Evolutionary conservation across 2,797 vertebrate genomes (phyloP), one percentile per base, ranked within the genome.

Genomic region (Urophycis tenuis): DNA sequence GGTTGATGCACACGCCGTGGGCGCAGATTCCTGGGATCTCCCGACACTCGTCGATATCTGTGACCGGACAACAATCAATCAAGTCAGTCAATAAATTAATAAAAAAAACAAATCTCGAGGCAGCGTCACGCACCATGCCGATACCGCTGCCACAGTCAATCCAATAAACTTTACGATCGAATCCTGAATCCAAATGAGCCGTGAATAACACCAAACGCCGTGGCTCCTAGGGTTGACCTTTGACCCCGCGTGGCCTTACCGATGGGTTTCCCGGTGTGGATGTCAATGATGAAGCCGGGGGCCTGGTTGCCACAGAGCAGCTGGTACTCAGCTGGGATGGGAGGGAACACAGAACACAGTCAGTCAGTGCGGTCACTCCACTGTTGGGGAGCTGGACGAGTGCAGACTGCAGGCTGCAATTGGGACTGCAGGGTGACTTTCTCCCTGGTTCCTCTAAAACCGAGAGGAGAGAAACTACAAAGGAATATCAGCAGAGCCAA

Each of bases 21-120:
- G 95, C 93, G 75, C 96, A 98, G 89, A 98, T 94, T 0, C 95
- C 94, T 0, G 95, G 94, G 77, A 98, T 97, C 92, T 97, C 96
- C 0, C 95, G 92, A 84, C 96, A 99, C 86, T 98, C 96, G 0
- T 97, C 96, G 0, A 98, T 96, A 87, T 98, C 96, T 98, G 90
- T n/a, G n/a, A 64, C n/a, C 8, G 10, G 53, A 22, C n/a, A 25
- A 12, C n/a, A 64, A 64, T 25, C n/a, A 64, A 29, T 64, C 53
- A 64, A 53, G 11, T 64, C 53, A 64, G 22, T 53, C 41, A 19
- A 60, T 60, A 19, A n/a, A 49, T 49, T 6, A 19, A 49, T 49
- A 22, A 49, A 17, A 49, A 17, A 17, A 49, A 17, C 45, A 49
- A 4, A 49, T 49, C 17, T 49, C 45, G 17, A 49, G 19, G 19